These are phyloP conservation scores for Acanthopagrus latus DNA, from an alignment of 2,797 vertebrate genomes.

Conservation along the genomic window DNA sequence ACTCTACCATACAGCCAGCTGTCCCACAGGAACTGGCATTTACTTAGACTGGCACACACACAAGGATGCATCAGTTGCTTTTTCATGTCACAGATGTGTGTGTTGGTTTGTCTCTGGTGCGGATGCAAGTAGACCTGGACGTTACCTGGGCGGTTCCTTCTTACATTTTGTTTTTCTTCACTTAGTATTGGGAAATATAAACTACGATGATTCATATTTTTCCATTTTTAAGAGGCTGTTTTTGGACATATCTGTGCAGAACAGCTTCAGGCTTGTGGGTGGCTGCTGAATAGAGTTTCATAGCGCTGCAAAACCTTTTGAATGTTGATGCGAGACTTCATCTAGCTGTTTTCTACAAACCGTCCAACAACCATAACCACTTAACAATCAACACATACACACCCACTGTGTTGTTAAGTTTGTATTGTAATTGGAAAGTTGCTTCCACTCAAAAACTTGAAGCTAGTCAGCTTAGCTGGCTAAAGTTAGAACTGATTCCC, in stretches of 20 bases:
- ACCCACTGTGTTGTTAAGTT: not conserved
- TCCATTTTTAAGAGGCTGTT: not conserved
- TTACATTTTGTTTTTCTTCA: not conserved
- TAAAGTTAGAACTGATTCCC: not conserved
- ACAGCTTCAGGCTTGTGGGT: not conserved
- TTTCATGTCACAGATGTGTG: not conserved
- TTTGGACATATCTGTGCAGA: not conserved
- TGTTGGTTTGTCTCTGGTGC: not conserved
- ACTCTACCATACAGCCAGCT: constrained; percentile 67
- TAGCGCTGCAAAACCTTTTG: not conserved
- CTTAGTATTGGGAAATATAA: not conserved
- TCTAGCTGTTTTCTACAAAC: no score
- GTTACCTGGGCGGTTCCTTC: not conserved
- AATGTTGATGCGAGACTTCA: not conserved
- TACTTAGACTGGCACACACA: constrained; percentile 40
- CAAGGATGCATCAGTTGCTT: not conserved
- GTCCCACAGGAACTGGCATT: constrained; percentile 69
- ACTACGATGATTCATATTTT: not conserved
- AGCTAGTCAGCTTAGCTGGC: not conserved
- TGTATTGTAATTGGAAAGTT: not conserved
- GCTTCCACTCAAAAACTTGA: not conserved
- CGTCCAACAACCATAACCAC: not conserved
- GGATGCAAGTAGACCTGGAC: not conserved
- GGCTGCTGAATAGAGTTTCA: not conserved
- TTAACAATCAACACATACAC: not conserved